Evolutionary conservation across 2,113 vertebrate genomes (phyloP), one percentile per base, ranked within the genome.

Genomic region (Corythoichthys haematopterus): DNA sequence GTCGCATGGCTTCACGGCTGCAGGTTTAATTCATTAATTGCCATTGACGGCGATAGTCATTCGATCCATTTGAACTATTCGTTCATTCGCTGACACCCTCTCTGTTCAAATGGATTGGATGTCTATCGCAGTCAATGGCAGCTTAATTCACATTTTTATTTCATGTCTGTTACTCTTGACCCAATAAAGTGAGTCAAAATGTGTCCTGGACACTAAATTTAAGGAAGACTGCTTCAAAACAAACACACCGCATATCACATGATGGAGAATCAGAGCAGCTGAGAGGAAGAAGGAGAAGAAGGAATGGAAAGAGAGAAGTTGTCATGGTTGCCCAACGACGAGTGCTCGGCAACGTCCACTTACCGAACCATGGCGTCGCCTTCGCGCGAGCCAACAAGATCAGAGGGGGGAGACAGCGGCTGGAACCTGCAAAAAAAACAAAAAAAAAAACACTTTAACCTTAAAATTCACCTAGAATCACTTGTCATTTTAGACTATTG

Each of bases 341-440:
- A 28, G 57, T 64, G 55, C 48, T 52, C 51, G 35, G 53, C 55
- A 35, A 36, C 55, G 20, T 13, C 6, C 60, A 92, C 92, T 93
- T 82, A 93, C 92, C 92, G 89, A 85, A 93, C 92, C 92, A 93
- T 93, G 78, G 64, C 72, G 88, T 45, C 62, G 70, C 71, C 52
- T 71, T 81, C 70, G 70, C 70, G 70, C 70, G 64, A 80, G 64
- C 73, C 45, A 80, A 72, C 55, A 43, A 79, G 61, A 79, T 50
- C 5, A 53, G 53, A 50, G 3, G 60, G 59, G 72, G 70, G 69
- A 37, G 70, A 66, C 8, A 6, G 62, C 61, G 38, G 73, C 66
- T 66, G 65, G 67, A 56, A 77, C 76, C 70, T 83, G 59, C 65
- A 45, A 60, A 43, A 20, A 45, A 10, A n/a, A 38, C 15, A 16